These are phyloP conservation scores for Siniperca scherzeri DNA, from an alignment of 2,797 vertebrate species.

Conservation along the genomic window DNA sequence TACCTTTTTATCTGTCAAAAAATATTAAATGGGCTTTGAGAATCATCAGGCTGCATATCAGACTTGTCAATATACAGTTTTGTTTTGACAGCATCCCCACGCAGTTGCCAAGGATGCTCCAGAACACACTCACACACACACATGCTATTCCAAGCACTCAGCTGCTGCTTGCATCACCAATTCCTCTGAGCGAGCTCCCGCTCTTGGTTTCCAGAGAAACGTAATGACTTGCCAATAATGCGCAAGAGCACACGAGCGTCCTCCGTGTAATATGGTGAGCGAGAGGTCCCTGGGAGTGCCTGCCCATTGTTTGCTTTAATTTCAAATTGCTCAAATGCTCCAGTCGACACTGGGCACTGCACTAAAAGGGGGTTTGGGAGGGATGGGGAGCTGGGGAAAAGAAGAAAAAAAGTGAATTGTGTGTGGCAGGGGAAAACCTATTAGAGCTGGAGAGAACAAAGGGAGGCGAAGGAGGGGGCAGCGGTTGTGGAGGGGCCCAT, in stretches of 20 bases:
- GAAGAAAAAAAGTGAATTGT: slow-evolving; percentile 82
- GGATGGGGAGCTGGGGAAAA: slow-evolving; percentile 68
- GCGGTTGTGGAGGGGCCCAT: slow-evolving; percentile 73
- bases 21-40: slow-evolving; percentile 38
- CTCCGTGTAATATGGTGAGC: slow-evolving; percentile 86
- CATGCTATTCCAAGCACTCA: slow-evolving; percentile 80
- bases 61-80: slow-evolving; percentile 66
- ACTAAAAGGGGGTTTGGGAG: slow-evolving; percentile 79
- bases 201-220: slow-evolving; percentile 87
- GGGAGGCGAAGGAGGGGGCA: slow-evolving; percentile 78
- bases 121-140: slow-evolving; percentile 57
- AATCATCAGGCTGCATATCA: slow-evolving; percentile 49
- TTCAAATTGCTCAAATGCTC: slow-evolving; percentile 89
- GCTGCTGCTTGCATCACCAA: slow-evolving; percentile 83
- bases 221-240: slow-evolving; percentile 88
- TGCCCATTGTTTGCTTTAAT: slow-evolving; percentile 88
- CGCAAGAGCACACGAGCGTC: slow-evolving; percentile 85
- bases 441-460: slow-evolving; percentile 86
- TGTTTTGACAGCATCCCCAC: slow-evolving; percentile 79
- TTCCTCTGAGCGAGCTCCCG: slow-evolving; percentile 78
- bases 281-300: slow-evolving; percentile 86
- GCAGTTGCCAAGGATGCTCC: slow-evolving; percentile 78
- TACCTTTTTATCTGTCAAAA: slow-evolving; percentile 35
- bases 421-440: slow-evolving; percentile 86
- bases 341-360: slow-evolving; percentile 85